Percentiles rank a stretch among this genome's conserved stretches.
These are phyloP conservation scores for Mobula birostris DNA, from an alignment of 2,113 vertebrate genomes.

Conservation along the genomic window DNA sequence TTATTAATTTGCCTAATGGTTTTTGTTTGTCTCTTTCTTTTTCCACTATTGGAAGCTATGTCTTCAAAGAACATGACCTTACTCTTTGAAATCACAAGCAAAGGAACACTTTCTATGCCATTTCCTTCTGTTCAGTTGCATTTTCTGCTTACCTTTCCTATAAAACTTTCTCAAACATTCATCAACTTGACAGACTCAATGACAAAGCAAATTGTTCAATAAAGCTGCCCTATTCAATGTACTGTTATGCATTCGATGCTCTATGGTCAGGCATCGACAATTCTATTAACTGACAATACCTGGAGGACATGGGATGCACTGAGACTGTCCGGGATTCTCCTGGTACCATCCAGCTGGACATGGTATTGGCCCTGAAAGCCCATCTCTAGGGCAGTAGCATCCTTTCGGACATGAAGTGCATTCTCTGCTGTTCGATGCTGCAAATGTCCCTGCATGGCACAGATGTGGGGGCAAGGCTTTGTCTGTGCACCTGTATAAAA, in stretches of 20 bases:
- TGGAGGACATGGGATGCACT: slow-evolving; percentile 13
- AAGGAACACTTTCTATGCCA: background rate
- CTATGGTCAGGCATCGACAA: background rate
- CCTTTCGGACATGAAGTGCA: slow-evolving; percentile 70
- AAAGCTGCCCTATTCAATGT: too few species aligned
- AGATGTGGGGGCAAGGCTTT: background rate
- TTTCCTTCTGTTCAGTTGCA: background rate
- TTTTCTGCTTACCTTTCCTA: background rate
- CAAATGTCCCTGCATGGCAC: background rate
- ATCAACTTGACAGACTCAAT: background rate
- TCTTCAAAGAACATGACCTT: background rate
- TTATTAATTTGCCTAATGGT: background rate
- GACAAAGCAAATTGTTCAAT: background rate
- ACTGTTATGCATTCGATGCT: background rate
- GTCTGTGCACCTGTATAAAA: slow-evolving; percentile 1
- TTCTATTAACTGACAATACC: background rate
- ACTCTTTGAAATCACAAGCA: background rate
- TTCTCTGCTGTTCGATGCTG: slow-evolving; percentile 43
- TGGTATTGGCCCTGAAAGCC: slow-evolving; percentile 58
- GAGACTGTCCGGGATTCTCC: background rate
- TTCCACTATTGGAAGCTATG: background rate
- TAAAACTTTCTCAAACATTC: background rate
- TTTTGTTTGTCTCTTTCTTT: background rate
- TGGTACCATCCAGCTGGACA: slow-evolving; percentile 59
- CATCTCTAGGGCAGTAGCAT: slow-evolving; percentile 68